These are phyloP conservation scores for Epirrhoe tristata DNA, from an alignment of 2,888 invertebrate species.

Conservation along the genomic window DNA sequence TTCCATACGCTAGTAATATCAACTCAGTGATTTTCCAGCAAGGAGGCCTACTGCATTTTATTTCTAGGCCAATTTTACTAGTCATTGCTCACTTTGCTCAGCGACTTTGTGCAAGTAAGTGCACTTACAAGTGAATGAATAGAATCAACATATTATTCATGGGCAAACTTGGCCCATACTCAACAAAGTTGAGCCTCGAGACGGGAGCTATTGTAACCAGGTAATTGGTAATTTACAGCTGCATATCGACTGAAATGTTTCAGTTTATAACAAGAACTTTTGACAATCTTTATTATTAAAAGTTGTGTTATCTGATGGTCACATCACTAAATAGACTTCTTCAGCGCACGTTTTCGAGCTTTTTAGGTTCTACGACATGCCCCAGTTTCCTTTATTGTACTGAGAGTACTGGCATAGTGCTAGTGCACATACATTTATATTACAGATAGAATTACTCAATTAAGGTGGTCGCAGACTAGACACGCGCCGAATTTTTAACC, in stretches of 20 bases:
- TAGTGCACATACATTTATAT: no score
- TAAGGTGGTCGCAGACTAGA: no score
- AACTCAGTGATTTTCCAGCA: background rate
- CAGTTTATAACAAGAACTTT: no score
- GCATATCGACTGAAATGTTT: conserved; percentile 40
- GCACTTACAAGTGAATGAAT: conserved; percentile 67
- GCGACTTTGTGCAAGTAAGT: conserved; percentile 63
- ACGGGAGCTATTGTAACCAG: conserved; percentile 56
- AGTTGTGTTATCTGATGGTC: no score
- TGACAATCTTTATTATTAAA: background rate
- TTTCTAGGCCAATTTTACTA: background rate
- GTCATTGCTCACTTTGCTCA: background rate
- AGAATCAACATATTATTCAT: conserved; percentile 70
- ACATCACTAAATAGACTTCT: no score
- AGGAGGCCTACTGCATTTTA: background rate
- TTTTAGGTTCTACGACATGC: no score
- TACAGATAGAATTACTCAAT: no score
- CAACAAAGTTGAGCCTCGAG: conserved; percentile 57
- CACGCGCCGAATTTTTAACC: no score
- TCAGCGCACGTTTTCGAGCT: no score
- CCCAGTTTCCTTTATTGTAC: no score
- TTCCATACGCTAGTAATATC: background rate
- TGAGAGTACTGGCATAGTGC: no score
- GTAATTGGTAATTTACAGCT: conserved; percentile 66
- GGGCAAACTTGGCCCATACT: conserved; percentile 65